phyloP scores from a whole-genome alignment of 2,888 invertebrate genomes.

The Horisme vitalbata region DNA sequence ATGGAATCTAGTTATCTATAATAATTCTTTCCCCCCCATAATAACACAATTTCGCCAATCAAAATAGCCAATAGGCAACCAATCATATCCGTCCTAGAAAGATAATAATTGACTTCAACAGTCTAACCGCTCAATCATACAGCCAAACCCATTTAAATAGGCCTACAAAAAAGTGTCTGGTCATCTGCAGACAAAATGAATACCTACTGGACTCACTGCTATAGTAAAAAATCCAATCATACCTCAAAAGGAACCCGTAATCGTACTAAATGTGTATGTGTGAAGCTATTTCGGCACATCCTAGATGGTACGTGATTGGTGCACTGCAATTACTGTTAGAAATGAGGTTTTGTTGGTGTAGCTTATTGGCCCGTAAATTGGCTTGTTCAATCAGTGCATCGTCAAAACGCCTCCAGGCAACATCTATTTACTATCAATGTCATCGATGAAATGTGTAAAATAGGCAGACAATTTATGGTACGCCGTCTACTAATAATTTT shows the following conservation, averaged over 20 bases:
- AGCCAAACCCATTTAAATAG: slow-evolving; percentile 20
- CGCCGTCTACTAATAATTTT: no score
- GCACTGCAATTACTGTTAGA: slow-evolving; percentile 16
- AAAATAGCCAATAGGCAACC: slow-evolving; percentile 2
- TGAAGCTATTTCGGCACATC: slow-evolving; percentile 32
- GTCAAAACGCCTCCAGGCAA: background rate
- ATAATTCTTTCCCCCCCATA: no score
- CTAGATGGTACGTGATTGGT: slow-evolving; percentile 42
- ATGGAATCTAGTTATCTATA: no score
- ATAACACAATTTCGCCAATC: no score
- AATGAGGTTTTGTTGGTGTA: slow-evolving; percentile 19
- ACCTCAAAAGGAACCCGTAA: slow-evolving; percentile 31
- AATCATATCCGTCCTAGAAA: slow-evolving; percentile 8
- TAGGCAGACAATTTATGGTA: no score
- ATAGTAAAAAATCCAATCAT: slow-evolving; percentile 36
- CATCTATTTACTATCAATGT: background rate
- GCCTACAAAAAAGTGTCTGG: slow-evolving; percentile 29
- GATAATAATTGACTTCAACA: slow-evolving; percentile 22
- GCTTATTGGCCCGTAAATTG: slow-evolving; percentile 27
- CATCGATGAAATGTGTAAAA: background rate
- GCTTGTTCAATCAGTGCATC: slow-evolving; percentile 22
- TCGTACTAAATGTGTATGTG: slow-evolving; percentile 16
- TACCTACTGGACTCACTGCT: background rate
- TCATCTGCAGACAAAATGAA: slow-evolving; percentile 21
- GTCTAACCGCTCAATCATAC: slow-evolving; percentile 40